Conservation (phyloP, 2,113 vertebrate genomes). For the Plotosus lineatus region DNA sequence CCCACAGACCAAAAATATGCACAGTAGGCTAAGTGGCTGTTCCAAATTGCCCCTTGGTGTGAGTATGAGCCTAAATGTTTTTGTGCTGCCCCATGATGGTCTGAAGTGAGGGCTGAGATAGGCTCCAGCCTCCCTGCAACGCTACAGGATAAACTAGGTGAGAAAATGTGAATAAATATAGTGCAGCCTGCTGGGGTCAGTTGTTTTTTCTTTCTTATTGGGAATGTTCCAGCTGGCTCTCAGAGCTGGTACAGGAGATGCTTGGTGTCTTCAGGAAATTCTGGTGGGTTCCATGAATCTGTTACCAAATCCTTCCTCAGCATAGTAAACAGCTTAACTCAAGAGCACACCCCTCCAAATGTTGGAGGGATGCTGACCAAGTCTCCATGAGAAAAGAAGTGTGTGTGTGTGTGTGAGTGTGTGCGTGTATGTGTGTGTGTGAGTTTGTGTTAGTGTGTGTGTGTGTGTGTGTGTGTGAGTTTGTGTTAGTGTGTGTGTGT, state of each 20-base stretch:
- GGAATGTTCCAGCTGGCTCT: slow-evolving; percentile 25
- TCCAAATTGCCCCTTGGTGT: too few species aligned
- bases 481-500: too few species aligned
- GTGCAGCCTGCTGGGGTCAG: background rate
- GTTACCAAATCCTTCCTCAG: slow-evolving; percentile 42
- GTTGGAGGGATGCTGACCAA: slow-evolving; percentile 14
- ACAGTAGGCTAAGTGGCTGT: too few species aligned
- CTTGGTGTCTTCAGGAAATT: slow-evolving; percentile 52
- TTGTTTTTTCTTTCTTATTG: slow-evolving; percentile 14
- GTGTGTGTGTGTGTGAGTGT: too few species aligned
- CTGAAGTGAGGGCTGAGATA: too few species aligned
- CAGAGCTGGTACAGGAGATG: slow-evolving; percentile 21
- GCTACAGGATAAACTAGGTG: slow-evolving; percentile 22
- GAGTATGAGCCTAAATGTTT: too few species aligned
- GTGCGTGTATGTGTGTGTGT: too few species aligned
- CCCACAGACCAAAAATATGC: too few species aligned
- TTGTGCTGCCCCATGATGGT: too few species aligned
- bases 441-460: too few species aligned
- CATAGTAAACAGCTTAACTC: slow-evolving; percentile 42
- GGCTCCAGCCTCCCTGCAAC: too few species aligned
- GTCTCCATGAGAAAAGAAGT: background rate
- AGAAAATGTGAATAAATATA: background rate
- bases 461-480: too few species aligned
- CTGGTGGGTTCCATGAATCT: slow-evolving; percentile 64
- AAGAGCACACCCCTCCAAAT: slow-evolving; percentile 30